These are phyloP conservation scores for Sebastes ruberrimus DNA, from an alignment of 2,797 vertebrate genomes.

Conservation along the genomic window DNA sequence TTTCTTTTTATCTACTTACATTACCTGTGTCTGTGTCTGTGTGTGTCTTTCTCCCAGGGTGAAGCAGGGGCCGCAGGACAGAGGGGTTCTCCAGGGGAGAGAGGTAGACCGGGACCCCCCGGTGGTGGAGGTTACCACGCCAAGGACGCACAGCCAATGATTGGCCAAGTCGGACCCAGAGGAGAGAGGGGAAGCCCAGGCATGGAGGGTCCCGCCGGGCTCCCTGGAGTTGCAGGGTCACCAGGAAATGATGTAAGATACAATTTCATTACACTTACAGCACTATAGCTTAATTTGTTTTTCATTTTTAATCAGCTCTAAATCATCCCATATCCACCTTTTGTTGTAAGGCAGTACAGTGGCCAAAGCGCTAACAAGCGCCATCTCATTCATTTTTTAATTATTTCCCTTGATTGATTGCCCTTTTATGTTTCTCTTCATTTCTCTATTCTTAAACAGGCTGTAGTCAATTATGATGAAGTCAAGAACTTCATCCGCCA, in stretches of 20 bases:
- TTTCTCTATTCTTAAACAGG: slow-evolving; percentile 76
- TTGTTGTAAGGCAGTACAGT: background rate
- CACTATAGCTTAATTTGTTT: background rate
- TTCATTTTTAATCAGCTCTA: slow-evolving; percentile 8
- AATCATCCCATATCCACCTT: background rate
- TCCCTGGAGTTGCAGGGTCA: slow-evolving; percentile 80
- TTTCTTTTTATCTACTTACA: background rate
- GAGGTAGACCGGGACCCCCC: slow-evolving; percentile 90
- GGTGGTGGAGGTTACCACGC: slow-evolving; percentile 83
- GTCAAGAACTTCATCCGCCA: slow-evolving; percentile 95
- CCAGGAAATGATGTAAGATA: slow-evolving; percentile 90
- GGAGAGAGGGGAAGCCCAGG: slow-evolving; percentile 91
- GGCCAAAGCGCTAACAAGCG: slow-evolving; percentile 11
- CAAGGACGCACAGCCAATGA: slow-evolving; percentile 89
- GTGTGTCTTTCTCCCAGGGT: slow-evolving; percentile 79
- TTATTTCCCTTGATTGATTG: slow-evolving; percentile 45
- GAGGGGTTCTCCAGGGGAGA: slow-evolving; percentile 89
- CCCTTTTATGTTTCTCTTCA: slow-evolving; percentile 23
- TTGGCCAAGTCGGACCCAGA: slow-evolving; percentile 87
- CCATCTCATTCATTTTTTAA: slow-evolving; percentile 56
- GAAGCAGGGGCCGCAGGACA: slow-evolving; percentile 87
- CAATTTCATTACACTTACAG: background rate
- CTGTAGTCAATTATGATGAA: slow-evolving; percentile 93
- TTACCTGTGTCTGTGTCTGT: background rate
- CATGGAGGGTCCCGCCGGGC: slow-evolving; percentile 81